A percentile compares a stretch with the other conserved stretches of the same genome.
Conservation (phyloP, 2,888 invertebrate species). For the Lottia gigantea region DNA sequence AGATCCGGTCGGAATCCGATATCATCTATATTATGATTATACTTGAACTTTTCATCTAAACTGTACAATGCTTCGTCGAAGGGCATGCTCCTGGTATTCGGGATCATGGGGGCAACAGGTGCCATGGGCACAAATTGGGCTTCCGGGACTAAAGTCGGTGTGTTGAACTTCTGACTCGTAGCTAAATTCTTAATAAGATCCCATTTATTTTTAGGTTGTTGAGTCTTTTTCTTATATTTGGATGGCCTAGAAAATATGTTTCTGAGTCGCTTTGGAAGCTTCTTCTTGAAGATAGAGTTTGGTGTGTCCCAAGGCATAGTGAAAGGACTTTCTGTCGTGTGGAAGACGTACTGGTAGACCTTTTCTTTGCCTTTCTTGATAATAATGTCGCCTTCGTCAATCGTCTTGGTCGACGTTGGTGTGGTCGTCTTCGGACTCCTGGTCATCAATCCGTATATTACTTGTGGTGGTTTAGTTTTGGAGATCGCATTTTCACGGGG, state of each 20-base stretch:
- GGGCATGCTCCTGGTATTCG: neutral
- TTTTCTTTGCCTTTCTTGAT: neutral
- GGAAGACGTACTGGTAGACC: slow-evolving; percentile 1
- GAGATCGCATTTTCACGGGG: neutral
- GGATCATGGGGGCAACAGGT: neutral
- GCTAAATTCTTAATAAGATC: neutral
- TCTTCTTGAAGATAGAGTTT: neutral
- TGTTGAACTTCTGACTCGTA: neutral
- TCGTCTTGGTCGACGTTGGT: neutral
- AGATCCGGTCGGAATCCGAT: neutral
- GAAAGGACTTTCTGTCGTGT: neutral
- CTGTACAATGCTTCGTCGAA: neutral
- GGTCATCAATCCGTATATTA: slow-evolving; percentile 21
- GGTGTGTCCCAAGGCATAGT: neutral
- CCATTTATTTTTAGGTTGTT: neutral
- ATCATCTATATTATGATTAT: neutral
- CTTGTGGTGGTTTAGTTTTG: neutral
- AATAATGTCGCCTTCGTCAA: slow-evolving; percentile 1
- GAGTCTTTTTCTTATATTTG: neutral
- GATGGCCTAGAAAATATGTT: neutral
- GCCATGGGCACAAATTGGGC: neutral
- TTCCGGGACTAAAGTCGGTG: neutral
- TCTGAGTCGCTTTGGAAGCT: neutral
- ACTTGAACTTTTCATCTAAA: neutral
- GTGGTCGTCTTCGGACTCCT: neutral